Evolutionary conservation across 1,140 invertebrate genomes (phyloP).

Genomic region (Drosophila bocki): DNA sequence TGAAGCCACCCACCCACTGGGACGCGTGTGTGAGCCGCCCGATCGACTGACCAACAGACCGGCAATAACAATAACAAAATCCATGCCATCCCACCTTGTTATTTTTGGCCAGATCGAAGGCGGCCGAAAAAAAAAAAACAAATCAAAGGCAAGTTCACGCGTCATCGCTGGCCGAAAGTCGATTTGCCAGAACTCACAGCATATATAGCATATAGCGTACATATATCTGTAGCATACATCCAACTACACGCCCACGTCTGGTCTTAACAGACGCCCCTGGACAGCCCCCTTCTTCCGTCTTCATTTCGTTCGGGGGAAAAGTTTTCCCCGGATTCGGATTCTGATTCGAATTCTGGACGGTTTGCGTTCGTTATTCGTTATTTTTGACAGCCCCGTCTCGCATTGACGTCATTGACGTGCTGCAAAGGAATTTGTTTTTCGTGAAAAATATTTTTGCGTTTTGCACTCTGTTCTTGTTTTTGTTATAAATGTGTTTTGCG

Average conservation of each 20-base stretch:
- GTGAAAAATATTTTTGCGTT: conserved; percentile 74
- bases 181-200: conserved; percentile 26
- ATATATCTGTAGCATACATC: conserved; percentile 5
- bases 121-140: conserved; percentile 43
- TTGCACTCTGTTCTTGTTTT: conserved; percentile 47
- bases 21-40: conserved; percentile 39
- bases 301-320: conserved; percentile 20
- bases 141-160: conserved; percentile 82
- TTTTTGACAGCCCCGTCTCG: conserved; percentile 64
- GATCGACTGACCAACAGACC: conserved; percentile 6
- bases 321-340: conserved; percentile 40
- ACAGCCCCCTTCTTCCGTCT: conserved; percentile 13
- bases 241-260: conserved; percentile 69
- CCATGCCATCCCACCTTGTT: conserved; percentile 52
- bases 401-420: conserved; percentile 81
- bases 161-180: conserved; percentile 62
- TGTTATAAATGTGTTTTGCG: conserved; percentile 42
- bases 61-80: conserved; percentile 51
- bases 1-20: conserved; percentile 44
- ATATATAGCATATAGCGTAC: conserved; percentile 2
- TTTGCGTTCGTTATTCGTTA: conserved; percentile 31
- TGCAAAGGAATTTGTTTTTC: conserved; percentile 81
- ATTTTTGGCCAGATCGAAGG: conserved; percentile 63
- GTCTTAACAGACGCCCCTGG: conserved; percentile 54
- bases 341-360: conserved; percentile 16